These are phyloP conservation scores for Trichechus manatus DNA, from an alignment of 2,113 vertebrate genomes.

Conservation along the genomic window DNA sequence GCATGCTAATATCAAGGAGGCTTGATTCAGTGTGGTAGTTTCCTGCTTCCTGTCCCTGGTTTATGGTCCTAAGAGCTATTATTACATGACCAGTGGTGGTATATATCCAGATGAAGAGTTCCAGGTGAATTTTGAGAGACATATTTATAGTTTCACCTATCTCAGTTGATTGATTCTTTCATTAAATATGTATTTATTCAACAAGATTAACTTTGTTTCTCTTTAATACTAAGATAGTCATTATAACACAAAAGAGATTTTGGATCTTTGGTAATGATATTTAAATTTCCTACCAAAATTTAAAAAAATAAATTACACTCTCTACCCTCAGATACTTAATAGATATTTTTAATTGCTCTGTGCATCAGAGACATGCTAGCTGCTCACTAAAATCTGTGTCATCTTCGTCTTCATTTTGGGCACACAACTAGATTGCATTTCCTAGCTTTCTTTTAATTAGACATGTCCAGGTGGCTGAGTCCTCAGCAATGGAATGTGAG, in stretches of 20 bases:
- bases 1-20: neutral
- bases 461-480: neutral
- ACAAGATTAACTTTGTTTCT: neutral
- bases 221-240: neutral
- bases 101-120: neutral
- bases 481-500: neutral
- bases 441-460: neutral
- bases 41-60: neutral
- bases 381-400: neutral
- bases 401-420: neutral
- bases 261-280: neutral
- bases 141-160: neutral
- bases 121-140: neutral
- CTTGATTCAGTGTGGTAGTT: neutral
- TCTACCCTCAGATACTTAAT: neutral
- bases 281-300: constrained; percentile 6
- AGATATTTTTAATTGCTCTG: neutral
- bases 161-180: neutral
- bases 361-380: neutral
- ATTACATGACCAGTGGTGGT: neutral
- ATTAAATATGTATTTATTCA: constrained; percentile 17
- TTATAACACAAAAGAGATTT: neutral
- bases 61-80: neutral
- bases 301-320: neutral
- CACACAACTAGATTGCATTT: neutral